Evolutionary conservation across 2,113 vertebrate species (phyloP).

Genomic region (Stegostoma tigrinum): DNA sequence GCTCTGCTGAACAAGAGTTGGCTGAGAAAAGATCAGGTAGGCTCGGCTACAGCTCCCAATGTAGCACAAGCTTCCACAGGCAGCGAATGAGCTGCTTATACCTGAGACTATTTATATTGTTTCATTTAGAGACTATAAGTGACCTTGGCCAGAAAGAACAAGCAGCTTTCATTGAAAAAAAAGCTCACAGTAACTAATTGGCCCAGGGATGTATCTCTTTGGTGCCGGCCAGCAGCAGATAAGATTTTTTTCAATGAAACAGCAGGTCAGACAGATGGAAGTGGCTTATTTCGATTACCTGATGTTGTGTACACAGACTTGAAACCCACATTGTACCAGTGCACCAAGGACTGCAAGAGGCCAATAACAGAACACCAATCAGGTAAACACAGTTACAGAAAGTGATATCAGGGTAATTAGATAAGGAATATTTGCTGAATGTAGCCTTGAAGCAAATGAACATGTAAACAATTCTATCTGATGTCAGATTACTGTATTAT

Average conservation of each 20-base stretch:
- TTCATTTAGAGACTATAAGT: slow-evolving; percentile 46
- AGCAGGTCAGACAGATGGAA: slow-evolving; percentile 45
- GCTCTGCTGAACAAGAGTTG: not conserved
- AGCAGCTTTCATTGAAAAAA: slow-evolving; percentile 64
- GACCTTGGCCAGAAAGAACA: slow-evolving; percentile 75
- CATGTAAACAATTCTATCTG: not conserved
- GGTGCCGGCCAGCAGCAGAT: slow-evolving; percentile 46
- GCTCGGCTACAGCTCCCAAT: not conserved
- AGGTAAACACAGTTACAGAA: slow-evolving; percentile 15
- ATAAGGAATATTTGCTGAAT: slow-evolving; percentile 10
- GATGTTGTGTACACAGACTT: slow-evolving; percentile 54
- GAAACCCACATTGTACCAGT: slow-evolving; percentile 80
- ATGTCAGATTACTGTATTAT: not conserved
- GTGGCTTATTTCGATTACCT: slow-evolving; percentile 62
- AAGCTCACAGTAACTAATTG: slow-evolving; percentile 52
- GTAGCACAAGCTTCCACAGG: not conserved
- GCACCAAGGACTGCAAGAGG: slow-evolving; percentile 70
- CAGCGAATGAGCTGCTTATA: slow-evolving; percentile 6
- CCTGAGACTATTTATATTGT: slow-evolving; percentile 63
- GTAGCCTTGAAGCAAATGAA: not conserved
- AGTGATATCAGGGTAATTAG: not conserved
- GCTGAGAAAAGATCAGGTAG: not conserved
- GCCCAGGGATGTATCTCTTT: slow-evolving; percentile 46
- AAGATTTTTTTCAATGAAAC: slow-evolving; percentile 74
- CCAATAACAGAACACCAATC: not conserved